Evolutionary conservation across 2,797 vertebrate species (phyloP).

Genomic region (Malurus splendens): DNA sequence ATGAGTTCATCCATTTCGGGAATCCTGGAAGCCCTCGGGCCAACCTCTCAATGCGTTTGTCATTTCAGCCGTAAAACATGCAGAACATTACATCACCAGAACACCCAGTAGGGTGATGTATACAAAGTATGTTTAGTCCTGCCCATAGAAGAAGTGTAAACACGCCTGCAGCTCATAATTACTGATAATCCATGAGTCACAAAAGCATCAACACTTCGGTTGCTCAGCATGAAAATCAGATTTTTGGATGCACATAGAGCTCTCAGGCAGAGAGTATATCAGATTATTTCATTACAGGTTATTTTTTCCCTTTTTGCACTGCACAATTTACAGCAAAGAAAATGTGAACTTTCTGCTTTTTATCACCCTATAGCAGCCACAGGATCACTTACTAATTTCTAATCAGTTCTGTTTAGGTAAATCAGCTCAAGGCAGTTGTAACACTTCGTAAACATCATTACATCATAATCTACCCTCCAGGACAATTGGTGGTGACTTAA

Average conservation of each 20-base stretch:
- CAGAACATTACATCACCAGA: not conserved
- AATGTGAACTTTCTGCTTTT: not conserved
- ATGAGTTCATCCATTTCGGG: not conserved
- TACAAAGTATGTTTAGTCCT: not conserved
- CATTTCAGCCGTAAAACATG: not conserved
- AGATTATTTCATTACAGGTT: not conserved
- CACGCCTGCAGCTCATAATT: not conserved
- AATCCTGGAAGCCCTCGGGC: not conserved
- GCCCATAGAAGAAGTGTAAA: not conserved
- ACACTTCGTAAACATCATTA: not conserved
- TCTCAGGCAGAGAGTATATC: not conserved
- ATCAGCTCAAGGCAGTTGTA: not conserved
- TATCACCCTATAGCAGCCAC: not conserved
- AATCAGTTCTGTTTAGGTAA: not conserved
- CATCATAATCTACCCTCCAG: not conserved
- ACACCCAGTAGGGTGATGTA: not conserved
- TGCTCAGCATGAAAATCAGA: not conserved
- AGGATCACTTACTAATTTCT: not conserved
- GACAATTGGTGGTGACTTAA: not conserved
- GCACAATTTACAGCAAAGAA: not conserved
- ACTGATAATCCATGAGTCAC: not conserved
- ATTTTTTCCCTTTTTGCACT: not conserved
- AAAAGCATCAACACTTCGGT: not conserved
- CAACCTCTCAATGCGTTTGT: not conserved
- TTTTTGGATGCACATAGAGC: accelerated